Conservation (phyloP, 2,797 vertebrate genomes). For the Chiroxiphia lanceolata region DNA sequence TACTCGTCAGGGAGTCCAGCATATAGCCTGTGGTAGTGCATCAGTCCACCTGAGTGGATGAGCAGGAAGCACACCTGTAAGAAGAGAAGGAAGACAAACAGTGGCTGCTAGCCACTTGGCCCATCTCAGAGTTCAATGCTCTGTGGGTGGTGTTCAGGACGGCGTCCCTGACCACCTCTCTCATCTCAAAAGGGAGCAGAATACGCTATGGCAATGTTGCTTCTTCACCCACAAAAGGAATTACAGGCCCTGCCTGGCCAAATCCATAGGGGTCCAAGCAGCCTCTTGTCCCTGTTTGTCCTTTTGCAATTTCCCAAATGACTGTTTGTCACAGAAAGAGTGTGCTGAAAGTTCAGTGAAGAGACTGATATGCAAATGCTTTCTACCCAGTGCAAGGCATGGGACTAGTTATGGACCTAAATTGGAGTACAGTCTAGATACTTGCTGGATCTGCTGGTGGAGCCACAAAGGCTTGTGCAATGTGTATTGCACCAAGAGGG, state of each 20-base stretch:
- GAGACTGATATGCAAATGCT: not conserved
- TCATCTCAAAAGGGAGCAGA: not conserved
- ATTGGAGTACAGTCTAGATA: not conserved
- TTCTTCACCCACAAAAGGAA: not conserved
- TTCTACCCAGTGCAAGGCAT: not conserved
- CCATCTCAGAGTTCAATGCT: not conserved
- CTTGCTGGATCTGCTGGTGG: not conserved
- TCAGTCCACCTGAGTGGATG: not conserved
- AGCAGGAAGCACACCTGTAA: not conserved
- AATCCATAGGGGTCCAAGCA: not conserved
- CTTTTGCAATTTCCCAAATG: not conserved
- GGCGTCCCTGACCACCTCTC: not conserved
- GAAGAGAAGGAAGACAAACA: not conserved
- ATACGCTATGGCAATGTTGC: not conserved
- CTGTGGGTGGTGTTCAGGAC: not conserved
- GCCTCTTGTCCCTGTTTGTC: not conserved
- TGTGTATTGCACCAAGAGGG: not conserved
- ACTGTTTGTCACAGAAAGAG: not conserved
- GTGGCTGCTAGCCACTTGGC: not conserved
- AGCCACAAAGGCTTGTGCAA: not conserved
- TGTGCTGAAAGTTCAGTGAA: not conserved
- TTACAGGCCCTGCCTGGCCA: not conserved
- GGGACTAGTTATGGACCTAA: not conserved
- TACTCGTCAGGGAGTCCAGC: not conserved
- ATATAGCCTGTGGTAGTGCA: not conserved